These are phyloP conservation scores for Drosophila ananassae DNA, from an alignment of 1,140 invertebrate species.

Conservation along the genomic window DNA sequence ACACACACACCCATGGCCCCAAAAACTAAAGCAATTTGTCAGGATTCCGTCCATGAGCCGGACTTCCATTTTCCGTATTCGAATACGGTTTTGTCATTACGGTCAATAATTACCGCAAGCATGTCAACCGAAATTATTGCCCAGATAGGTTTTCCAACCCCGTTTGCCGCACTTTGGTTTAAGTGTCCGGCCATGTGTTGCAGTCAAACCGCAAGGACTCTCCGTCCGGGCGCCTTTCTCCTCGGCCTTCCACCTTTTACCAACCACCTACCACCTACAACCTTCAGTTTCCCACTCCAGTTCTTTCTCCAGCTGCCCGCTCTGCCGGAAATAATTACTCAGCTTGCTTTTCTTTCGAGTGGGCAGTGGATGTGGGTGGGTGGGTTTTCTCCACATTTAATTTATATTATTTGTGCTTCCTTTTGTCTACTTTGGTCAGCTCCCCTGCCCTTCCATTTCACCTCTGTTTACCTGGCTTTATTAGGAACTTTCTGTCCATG, in stretches of 20 bases:
- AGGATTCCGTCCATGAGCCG: conserved; percentile 27
- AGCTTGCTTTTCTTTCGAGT: conserved; percentile 70
- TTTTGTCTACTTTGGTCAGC: conserved; percentile 51
- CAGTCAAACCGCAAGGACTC: conserved; percentile 72
- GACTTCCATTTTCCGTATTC: conserved; percentile 30
- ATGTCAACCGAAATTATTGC: conserved; percentile 82
- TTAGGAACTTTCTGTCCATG: conserved; percentile 59
- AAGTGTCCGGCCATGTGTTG: conserved; percentile 81
- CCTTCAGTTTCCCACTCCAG: neutral
- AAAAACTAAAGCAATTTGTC: conserved; percentile 76
- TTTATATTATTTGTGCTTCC: conserved; percentile 81
- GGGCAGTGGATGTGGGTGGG: neutral
- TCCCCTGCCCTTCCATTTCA: conserved; percentile 18
- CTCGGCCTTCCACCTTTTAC: neutral
- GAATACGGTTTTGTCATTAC: conserved; percentile 76
- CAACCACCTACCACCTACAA: too few relatives aligned
- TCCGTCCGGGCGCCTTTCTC: conserved; percentile 2
- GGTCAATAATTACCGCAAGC: conserved; percentile 82
- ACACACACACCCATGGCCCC: conserved; percentile 11
- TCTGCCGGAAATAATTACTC: conserved; percentile 80
- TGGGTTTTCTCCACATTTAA: conserved; percentile 64
- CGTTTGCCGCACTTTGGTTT: conserved; percentile 64
- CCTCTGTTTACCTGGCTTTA: conserved; percentile 76
- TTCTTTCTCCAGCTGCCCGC: conserved; percentile 13
- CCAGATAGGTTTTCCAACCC: conserved; percentile 70